A percentile compares a stretch with the other conserved stretches of the same genome.
phyloP scores from a whole-genome alignment of 2,113 vertebrate species.

The Elephantulus edwardii region DNA sequence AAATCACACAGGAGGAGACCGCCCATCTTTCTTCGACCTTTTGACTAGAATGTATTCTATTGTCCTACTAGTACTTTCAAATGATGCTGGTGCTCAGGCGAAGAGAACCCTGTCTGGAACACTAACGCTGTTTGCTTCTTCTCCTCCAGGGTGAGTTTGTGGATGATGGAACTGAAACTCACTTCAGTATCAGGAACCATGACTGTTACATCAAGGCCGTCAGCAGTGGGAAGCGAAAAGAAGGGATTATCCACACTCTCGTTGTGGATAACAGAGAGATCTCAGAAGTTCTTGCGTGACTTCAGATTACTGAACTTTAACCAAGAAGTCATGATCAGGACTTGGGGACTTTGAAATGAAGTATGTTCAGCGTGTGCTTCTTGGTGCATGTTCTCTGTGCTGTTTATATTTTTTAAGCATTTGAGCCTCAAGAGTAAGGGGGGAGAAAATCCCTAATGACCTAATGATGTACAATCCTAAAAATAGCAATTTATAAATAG shows the following conservation, averaged over 20 bases:
- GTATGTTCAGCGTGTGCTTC: conserved; percentile 74
- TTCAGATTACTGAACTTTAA: conserved; percentile 56
- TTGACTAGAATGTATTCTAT: not conserved
- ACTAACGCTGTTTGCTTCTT: conserved; percentile 22
- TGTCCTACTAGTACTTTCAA: not conserved
- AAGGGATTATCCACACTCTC: conserved; percentile 96
- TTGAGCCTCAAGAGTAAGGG: conserved; percentile 70
- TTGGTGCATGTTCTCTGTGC: conserved; percentile 76
- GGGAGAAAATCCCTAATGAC: conserved; percentile 55
- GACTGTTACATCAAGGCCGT: conserved; percentile 97
- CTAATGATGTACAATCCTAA: conserved; percentile 62
- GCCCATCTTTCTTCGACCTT: no score
- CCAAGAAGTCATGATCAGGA: conserved; percentile 66
- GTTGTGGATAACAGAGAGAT: conserved; percentile 93
- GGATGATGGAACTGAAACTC: conserved; percentile 98
- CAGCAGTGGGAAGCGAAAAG: conserved; percentile 96
- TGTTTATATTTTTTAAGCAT: conserved; percentile 79
- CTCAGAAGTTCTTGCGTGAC: conserved; percentile 89
- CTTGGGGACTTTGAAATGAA: conserved; percentile 80
- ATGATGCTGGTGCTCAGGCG: not conserved
- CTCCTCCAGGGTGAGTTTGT: conserved; percentile 96
- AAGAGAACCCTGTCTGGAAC: not conserved
- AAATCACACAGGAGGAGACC: no score
- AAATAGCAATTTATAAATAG: conserved; percentile 66
- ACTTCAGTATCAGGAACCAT: conserved; percentile 92